Base-by-base conservation (phyloP, 2,797 vertebrate genomes). In the Echeneis naucrates region DNA sequence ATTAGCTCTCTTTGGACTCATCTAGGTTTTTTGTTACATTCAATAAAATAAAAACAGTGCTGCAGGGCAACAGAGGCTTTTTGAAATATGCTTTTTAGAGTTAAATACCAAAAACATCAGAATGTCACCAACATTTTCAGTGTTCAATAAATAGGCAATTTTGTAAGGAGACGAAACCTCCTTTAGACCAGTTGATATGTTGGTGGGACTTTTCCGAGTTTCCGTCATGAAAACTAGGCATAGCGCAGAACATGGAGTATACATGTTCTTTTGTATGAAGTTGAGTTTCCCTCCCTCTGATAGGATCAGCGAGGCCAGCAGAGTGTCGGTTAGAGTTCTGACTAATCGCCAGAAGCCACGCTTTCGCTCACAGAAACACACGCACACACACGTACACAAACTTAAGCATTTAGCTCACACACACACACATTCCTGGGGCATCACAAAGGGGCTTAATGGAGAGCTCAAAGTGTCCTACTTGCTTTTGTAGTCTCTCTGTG, bases 271-370 rank as follows among this genome's bases (percentile, higher is more conserved):
- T 32, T 54, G 50, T 21, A 10, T 47, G 35, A 55, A 35, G 27
- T 38, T 52, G 68, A 72, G 27, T 72, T 83, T 86, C 78, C 80
- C 81, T 84, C 85, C 68, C 26, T 69, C 78, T 82, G 93, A 94
- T 93, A 89, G 68, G n/a, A 88, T 93, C 90, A 23, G 33, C 30
- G 45, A 11, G n/a, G 13, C 63, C 55, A 72, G 64, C 59, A 67
- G 51, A 69, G 77, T 92, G 91, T 91, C 93, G 84, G 93, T 94
- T 95, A 91, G 68, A 77, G 56, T 81, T 86, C 65, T 55, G 47
- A 63, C 85, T 94, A 93, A 94, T 94, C 93, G 83, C 57, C 68
- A 77, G 21, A 55, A 65, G 44, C 80, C 89, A 86, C 26, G 1
- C 72, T 68, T 53, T 60, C 47, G 2, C 47, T 27, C 51, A 35